A percentile compares a stretch with the other conserved stretches of the same genome.
Conservation (phyloP, 2,888 invertebrate genomes). For the Callinectes sapidus region DNA sequence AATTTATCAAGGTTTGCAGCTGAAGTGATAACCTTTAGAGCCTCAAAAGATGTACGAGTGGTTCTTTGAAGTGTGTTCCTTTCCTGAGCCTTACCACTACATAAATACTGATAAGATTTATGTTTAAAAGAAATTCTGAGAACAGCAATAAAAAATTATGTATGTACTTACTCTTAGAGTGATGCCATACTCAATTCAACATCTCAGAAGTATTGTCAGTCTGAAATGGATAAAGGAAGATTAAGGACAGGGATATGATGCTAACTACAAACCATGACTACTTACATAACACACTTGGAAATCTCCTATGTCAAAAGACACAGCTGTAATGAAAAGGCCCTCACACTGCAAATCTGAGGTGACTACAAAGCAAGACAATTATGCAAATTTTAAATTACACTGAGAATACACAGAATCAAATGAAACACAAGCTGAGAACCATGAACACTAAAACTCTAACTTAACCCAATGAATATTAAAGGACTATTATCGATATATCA, state of each 20-base stretch:
- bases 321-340: no score
- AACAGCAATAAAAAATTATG: not conserved
- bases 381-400: no score
- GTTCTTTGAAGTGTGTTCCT: not conserved
- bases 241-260: not conserved
- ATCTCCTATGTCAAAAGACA: no score
- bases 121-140: not conserved
- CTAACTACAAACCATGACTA: not conserved
- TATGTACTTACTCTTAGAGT: not conserved
- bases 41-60: not conserved
- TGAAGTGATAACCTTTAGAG: not conserved
- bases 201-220: not conserved
- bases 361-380: no score
- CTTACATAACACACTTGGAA: not conserved
- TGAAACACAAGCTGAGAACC: no score
- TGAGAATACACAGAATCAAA: no score
- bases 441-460: no score
- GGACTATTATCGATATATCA: no score
- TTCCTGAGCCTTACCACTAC: not conserved
- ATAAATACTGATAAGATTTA: no score
- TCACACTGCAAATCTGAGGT: no score
- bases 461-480: no score
- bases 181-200: not conserved
- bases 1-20: not conserved
- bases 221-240: not conserved